phyloP scores from a whole-genome alignment of 2,797 vertebrate genomes.

The Philypnodon macrostomus region DNA sequence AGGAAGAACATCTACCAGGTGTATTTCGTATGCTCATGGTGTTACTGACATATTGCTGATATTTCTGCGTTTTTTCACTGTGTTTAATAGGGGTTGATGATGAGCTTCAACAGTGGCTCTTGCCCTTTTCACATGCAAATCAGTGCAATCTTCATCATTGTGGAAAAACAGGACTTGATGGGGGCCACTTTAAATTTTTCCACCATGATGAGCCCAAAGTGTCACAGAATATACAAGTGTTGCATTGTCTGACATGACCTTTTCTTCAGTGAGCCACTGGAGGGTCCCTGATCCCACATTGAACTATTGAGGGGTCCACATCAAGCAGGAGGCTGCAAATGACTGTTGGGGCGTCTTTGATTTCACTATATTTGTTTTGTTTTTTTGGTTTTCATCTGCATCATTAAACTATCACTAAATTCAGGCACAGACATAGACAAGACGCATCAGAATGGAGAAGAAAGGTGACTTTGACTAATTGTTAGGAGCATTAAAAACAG shows the following conservation, averaged over 20 bases:
- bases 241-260: background rate
- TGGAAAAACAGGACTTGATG: slow-evolving; percentile 22
- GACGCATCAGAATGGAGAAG: no score
- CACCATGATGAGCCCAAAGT: slow-evolving; percentile 18
- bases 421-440: no score
- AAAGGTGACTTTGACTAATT: no score
- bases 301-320: background rate
- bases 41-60: no score
- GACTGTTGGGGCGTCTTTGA: no score
- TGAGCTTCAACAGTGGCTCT: slow-evolving; percentile 3
- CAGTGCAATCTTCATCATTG: slow-evolving; percentile 2
- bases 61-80: no score
- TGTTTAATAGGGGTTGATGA: slow-evolving; percentile 10
- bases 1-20: no score
- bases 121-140: slow-evolving; percentile 54
- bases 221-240: background rate
- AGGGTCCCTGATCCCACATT: background rate
- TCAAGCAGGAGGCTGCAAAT: background rate
- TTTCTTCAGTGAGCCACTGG: background rate
- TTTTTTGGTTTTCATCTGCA: no score
- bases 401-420: no score
- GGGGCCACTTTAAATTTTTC: slow-evolving; percentile 23
- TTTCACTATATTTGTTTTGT: no score
- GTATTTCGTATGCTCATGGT: no score
- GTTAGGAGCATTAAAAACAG: no score